Evolutionary conservation across 2,797 vertebrate genomes (phyloP).

Genomic region (Holocentrus rufus): DNA sequence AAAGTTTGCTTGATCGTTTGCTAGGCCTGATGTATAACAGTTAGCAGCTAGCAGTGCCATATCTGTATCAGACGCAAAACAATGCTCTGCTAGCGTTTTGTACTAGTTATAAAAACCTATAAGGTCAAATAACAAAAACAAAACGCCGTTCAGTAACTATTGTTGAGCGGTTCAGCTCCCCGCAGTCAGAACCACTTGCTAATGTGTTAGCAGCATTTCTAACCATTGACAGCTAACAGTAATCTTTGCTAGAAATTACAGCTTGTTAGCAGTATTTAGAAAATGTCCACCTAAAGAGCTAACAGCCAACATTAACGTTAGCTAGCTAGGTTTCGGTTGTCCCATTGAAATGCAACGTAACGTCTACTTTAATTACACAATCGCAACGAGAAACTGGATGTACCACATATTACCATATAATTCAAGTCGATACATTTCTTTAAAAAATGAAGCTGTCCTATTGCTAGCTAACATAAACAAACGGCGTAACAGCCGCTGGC

Average conservation of each 20-base stretch:
- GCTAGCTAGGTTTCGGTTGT: slow-evolving; percentile 12
- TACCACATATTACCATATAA: accelerated
- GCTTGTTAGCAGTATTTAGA: slow-evolving; percentile 38
- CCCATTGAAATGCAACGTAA: not conserved
- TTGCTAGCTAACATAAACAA: slow-evolving; percentile 76
- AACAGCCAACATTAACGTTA: slow-evolving; percentile 31
- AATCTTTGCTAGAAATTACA: slow-evolving; percentile 10
- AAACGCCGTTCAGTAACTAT: accelerated
- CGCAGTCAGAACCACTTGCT: accelerated
- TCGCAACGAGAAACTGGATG: accelerated
- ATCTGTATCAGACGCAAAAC: slow-evolving; percentile 12
- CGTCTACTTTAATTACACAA: accelerated
- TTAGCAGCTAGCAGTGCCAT: slow-evolving; percentile 42
- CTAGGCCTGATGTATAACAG: slow-evolving; percentile 19
- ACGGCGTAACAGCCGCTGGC: slow-evolving; percentile 33
- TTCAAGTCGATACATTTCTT: not conserved
- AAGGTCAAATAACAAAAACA: not conserved
- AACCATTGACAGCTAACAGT: not conserved
- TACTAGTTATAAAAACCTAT: too few relatives aligned
- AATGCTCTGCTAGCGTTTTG: not conserved
- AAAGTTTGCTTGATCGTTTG: slow-evolving; percentile 37
- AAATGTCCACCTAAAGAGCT: slow-evolving; percentile 66
- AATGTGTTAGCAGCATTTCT: not conserved
- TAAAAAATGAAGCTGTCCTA: not conserved
- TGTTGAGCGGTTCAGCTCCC: accelerated